Conservation (phyloP, 2,113 vertebrate genomes). For the Petaurus breviceps region DNA sequence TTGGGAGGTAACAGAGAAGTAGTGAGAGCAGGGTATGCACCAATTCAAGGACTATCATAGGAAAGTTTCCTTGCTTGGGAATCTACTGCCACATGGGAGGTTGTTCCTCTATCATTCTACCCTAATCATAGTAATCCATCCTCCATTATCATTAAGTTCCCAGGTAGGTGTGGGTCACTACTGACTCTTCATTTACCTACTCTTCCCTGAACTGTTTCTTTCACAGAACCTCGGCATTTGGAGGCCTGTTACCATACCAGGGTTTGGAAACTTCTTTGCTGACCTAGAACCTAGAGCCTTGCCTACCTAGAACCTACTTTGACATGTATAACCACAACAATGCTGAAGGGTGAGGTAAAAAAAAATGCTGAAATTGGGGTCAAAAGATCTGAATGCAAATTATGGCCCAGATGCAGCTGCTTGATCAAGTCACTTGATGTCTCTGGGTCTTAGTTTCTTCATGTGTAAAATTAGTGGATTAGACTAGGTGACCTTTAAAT, state of each 20-base stretch:
- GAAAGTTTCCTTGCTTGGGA: neutral
- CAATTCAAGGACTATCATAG: neutral
- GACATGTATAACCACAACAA: neutral
- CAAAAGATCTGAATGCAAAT: neutral
- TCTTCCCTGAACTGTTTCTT: neutral
- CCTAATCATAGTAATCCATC: neutral
- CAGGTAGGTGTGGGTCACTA: neutral
- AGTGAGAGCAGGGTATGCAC: neutral
- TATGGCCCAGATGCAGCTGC: neutral
- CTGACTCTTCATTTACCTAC: neutral
- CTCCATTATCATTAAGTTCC: neutral
- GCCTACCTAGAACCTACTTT: neutral
- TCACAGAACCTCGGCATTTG: neutral
- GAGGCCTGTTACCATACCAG: neutral
- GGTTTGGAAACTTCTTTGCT: neutral
- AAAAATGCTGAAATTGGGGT: neutral
- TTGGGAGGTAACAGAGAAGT: neutral
- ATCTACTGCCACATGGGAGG: neutral
- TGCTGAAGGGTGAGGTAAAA: neutral
- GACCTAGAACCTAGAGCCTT: neutral
- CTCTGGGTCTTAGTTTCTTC: neutral
- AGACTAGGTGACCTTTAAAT: neutral
- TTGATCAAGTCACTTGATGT: neutral
- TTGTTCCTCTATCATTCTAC: neutral
- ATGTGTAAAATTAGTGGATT: neutral